Base-by-base conservation (phyloP, 2,797 vertebrate species). In the Otolemur crassicaudatus region DNA sequence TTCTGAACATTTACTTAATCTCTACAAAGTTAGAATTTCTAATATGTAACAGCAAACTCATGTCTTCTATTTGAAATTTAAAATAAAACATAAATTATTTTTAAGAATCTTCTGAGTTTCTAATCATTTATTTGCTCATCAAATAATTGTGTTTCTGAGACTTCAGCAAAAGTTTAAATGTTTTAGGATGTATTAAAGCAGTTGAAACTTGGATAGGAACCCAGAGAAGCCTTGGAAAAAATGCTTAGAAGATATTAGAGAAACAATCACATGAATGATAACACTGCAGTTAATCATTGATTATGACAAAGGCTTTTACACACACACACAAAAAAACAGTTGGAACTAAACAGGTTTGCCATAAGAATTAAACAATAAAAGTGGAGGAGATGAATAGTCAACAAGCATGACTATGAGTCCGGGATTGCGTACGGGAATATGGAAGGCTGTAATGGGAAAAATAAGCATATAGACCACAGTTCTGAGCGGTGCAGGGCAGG, bases 71-170 rank as follows among this genome's bases (percentile, higher is more conserved):
- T 93, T 89, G 56, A 88, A 92, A 94, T 91, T 56, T 83, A 93
- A 87, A 23, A 81, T 23, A 86, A 19, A 22, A 76, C 43, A 72
- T 61, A 90, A 83, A 77, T 56, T 77, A 49, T 65, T 56, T 94
- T 81, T 56, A 89, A 88, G 49, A 76, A 61, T 83, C 10, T 4
- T 76, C 10, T 88, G 27, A 92, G 17, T 75, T 92, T 94, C n/a
- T 85, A 97, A 82, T 60, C 1, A 87, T 84, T 89, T 58, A 79
- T 88, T 92, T 73, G 43, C 56, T 86, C 86, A 31, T 61, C 43
- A 91, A 94, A 72, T 94, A 89, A 95, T 63, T 86, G 7, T 92
- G 46, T 87, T 84, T 95, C 43, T 84, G 72, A 91, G 20, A 95
- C 29, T 65, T 94, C 67, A 91, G 14, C 25, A 96, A 90, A 91